Evolutionary conservation across 2,113 vertebrate genomes (phyloP).

Genomic region (Fulica atra): DNA sequence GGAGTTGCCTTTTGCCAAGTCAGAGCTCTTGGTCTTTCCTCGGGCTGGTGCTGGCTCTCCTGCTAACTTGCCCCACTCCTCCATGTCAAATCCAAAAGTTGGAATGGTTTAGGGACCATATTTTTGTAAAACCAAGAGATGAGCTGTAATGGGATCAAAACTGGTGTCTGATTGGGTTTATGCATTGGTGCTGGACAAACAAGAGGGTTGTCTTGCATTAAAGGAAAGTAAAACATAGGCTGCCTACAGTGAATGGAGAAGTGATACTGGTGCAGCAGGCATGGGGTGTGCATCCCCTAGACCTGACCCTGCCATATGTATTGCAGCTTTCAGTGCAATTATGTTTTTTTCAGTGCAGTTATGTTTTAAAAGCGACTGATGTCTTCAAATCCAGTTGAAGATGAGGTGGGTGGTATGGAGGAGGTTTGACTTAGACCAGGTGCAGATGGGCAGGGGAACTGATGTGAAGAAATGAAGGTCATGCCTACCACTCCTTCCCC

Average conservation of each 20-base stretch:
- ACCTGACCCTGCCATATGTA: neutral
- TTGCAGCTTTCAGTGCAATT: neutral
- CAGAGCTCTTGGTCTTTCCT: neutral
- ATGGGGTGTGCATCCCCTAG: neutral
- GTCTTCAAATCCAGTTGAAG: neutral
- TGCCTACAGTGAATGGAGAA: neutral
- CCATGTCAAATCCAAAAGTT: neutral
- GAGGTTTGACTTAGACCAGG: neutral
- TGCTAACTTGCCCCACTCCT: neutral
- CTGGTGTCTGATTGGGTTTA: neutral
- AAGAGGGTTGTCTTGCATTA: neutral
- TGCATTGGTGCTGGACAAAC: neutral
- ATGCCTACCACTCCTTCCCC: neutral
- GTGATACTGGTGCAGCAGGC: neutral
- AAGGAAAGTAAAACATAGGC: neutral
- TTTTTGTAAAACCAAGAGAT: neutral
- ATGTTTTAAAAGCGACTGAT: accelerated
- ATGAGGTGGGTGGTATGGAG: neutral
- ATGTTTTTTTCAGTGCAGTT: no score
- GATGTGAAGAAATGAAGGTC: neutral
- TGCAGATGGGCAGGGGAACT: neutral
- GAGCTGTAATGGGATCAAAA: neutral
- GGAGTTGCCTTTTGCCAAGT: neutral
- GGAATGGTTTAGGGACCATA: neutral
- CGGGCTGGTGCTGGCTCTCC: neutral